phyloP scores from a whole-genome alignment of 2,888 invertebrate species.

The Catocala sponsa region DNA sequence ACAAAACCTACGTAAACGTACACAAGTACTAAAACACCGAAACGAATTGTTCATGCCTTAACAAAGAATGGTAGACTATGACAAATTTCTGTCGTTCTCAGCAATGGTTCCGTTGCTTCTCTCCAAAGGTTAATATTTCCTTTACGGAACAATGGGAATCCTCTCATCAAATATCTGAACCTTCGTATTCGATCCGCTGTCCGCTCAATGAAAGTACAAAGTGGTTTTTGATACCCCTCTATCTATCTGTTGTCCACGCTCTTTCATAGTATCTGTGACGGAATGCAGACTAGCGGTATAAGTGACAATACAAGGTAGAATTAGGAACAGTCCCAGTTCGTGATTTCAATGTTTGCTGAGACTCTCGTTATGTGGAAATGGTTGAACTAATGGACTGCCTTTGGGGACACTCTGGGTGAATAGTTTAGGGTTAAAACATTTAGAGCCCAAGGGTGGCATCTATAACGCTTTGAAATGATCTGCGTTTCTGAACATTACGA shows the following conservation, averaged over 20 bases:
- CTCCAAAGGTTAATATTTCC: slow-evolving; percentile 49
- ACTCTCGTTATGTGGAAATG: background rate
- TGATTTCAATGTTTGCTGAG: background rate
- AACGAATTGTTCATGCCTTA: slow-evolving; percentile 30
- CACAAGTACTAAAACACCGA: slow-evolving; percentile 17
- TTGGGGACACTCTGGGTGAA: too few species aligned
- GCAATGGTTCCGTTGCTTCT: slow-evolving; percentile 27
- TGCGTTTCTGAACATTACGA: too few species aligned
- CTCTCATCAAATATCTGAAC: slow-evolving; percentile 60
- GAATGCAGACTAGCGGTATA: background rate
- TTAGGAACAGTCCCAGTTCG: background rate
- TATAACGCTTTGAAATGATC: too few species aligned
- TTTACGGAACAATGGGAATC: slow-evolving; percentile 60
- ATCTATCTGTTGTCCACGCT: slow-evolving; percentile 25
- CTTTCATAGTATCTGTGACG: slow-evolving; percentile 19
- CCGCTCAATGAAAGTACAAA: slow-evolving; percentile 41
- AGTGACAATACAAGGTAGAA: slow-evolving; percentile 1
- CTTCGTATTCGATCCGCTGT: slow-evolving; percentile 51
- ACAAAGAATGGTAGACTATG: slow-evolving; percentile 45
- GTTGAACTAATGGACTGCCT: too few species aligned
- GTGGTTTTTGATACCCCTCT: slow-evolving; percentile 32
- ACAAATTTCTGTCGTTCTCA: slow-evolving; percentile 37
- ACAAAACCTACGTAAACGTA: slow-evolving; percentile 14
- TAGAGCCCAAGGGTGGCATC: too few species aligned
- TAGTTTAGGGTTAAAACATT: too few species aligned